Percentiles rank a stretch among this genome's conserved stretches.
Evolutionary conservation across 2,113 vertebrate species (phyloP).

Genomic region (Prionailurus bengalensis): DNA sequence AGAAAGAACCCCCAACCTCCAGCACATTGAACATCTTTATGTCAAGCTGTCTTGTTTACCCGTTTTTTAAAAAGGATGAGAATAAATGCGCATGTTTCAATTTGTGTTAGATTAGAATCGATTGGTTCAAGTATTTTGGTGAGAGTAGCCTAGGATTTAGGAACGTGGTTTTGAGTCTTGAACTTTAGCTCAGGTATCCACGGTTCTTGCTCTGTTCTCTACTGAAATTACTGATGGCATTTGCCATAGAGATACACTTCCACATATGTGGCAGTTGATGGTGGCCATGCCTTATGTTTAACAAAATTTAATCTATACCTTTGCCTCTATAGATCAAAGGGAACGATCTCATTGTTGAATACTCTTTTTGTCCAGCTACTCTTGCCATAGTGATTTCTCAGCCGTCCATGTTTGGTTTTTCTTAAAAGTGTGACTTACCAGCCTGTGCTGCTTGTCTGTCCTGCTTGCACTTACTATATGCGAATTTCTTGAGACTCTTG

Average conservation of each 20-base stretch:
- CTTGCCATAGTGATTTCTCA: not conserved
- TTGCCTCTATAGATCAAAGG: not conserved
- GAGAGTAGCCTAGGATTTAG: not conserved
- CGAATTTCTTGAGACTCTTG: not conserved
- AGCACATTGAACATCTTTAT: slow-evolving; percentile 13
- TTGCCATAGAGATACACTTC: not conserved
- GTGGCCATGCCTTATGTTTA: not conserved
- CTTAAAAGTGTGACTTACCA: not conserved
- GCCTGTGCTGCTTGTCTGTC: not conserved
- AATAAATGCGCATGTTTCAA: not conserved
- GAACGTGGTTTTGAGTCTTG: not conserved
- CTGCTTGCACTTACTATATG: not conserved
- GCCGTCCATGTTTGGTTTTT: not conserved
- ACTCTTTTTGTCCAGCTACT: not conserved
- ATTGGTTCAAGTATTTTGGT: not conserved
- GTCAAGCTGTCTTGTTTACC: not conserved
- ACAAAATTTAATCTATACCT: not conserved
- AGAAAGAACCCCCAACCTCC: not conserved
- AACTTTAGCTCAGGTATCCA: not conserved
- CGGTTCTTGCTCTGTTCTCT: not conserved
- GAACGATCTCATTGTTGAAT: not conserved
- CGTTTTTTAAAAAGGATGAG: not conserved
- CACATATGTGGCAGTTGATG: not conserved
- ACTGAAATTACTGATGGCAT: not conserved
- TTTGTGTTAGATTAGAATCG: not conserved